Evolutionary conservation across 2,113 vertebrate species (phyloP), one percentile per base, ranked within the genome.

Genomic region (Cyrtonyx montezumae): DNA sequence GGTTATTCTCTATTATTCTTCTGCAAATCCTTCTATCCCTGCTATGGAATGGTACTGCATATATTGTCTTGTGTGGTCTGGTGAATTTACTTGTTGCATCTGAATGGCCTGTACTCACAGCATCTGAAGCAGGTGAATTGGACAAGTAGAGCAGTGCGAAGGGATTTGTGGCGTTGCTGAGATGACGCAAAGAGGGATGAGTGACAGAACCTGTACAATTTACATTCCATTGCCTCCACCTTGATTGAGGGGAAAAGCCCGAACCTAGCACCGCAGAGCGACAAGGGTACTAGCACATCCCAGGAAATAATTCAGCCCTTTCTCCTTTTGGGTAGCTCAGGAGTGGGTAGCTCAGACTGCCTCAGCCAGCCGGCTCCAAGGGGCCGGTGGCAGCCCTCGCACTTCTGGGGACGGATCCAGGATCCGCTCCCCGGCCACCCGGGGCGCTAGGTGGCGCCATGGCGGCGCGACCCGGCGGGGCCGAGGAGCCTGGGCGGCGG

Each of bases 401-500:
- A 13, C 56, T 20, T 59, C 20, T 12, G n/a, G 32, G 56, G 12
- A 34, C 20, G 15, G 8, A 28, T 15, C 26, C 14, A 14, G 25
- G 36, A 23, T 9, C 22, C 28, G 2, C 43, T n/a, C 16, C 17
- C 28, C 20, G 25, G 32, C 26, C 59, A 6, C 13, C 34, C 34
- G 13, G 13, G 7, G 32, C 94, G 43, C 69, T 75, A 96, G 95
- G 75, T 91, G 94, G 95, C 89, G 89, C 94, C 74, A 49, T 37
- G 42, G 11, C 45, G 71, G 45, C 86, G 68, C 5, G 43, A 8
- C 15, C 15, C 6, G 19, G 19, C 25, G 10, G 9, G 16, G 69
- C 49, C 40, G 19, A 25, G 19, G 55, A 23, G 13, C 48, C 48
- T 23, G 66, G 32, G 23, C 32, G 15, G 22, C 21, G 40, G 25